These are phyloP conservation scores for Agriopis leucophaearia DNA, from an alignment of 2,888 invertebrate genomes.

Conservation along the genomic window DNA sequence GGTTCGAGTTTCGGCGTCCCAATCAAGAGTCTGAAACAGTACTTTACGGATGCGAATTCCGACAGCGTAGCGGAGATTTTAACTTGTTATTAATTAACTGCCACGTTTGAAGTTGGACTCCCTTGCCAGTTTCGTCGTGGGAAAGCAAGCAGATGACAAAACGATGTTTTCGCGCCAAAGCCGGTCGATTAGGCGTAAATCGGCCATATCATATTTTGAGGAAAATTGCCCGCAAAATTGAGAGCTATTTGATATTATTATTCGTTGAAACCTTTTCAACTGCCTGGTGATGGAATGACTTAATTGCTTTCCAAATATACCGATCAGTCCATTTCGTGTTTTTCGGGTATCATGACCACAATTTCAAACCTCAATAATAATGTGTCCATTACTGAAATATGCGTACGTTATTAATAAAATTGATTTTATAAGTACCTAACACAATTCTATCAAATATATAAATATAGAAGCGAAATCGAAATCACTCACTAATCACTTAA, in stretches of 20 bases:
- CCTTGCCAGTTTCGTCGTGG: conserved; percentile 45
- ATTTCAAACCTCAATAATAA: background rate
- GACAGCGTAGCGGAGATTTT: conserved; percentile 57
- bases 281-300: conserved; percentile 14
- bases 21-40: conserved; percentile 71
- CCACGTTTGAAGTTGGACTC: conserved; percentile 49
- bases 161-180: conserved; percentile 56
- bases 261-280: conserved; percentile 26
- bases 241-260: conserved; percentile 38
- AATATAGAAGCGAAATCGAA: too few relatives aligned
- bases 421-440: too few relatives aligned
- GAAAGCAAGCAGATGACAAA: conserved; percentile 61
- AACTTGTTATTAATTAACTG: conserved; percentile 73
- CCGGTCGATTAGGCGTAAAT: conserved; percentile 57
- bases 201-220: conserved; percentile 55
- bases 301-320: conserved; percentile 12
- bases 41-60: conserved; percentile 59
- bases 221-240: conserved; percentile 47
- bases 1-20: conserved; percentile 53
- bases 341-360: background rate
- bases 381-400: conserved; percentile 2
- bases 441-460: too few relatives aligned
- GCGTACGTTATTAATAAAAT: background rate
- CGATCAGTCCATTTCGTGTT: conserved; percentile 1
- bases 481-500: too few relatives aligned